Evolutionary conservation across 2,113 vertebrate genomes (phyloP).

Genomic region (Eleginops maclovinus): DNA sequence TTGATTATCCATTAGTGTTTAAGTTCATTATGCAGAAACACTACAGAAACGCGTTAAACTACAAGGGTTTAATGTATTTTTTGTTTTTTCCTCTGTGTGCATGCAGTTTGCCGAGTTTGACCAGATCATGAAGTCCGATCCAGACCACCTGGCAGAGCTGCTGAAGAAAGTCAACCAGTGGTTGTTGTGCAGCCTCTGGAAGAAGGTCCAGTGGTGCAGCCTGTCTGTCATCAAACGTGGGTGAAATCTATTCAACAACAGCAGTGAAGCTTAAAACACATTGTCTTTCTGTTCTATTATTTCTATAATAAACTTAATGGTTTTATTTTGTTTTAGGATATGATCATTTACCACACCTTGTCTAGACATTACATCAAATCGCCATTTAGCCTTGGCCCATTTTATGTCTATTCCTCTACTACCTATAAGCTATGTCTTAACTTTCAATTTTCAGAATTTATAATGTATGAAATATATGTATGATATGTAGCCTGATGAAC

Average conservation of each 20-base stretch:
- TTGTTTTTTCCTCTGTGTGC: conserved; percentile 11
- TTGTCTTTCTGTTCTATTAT: not conserved
- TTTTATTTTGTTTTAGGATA: not conserved
- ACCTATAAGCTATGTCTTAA: no score
- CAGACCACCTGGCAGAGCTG: conserved; percentile 94
- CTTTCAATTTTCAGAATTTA: no score
- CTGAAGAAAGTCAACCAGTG: conserved; percentile 95
- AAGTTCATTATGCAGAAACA: not conserved
- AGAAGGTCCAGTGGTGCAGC: conserved; percentile 97
- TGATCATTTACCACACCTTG: not conserved
- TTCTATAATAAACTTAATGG: not conserved
- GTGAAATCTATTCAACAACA: conserved; percentile 60
- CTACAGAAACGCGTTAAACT: not conserved
- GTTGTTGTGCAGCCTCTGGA: conserved; percentile 96
- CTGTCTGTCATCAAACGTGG: conserved; percentile 96
- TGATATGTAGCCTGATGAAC: no score
- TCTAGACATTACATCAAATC: not conserved
- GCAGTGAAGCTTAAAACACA: not conserved
- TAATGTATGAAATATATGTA: no score
- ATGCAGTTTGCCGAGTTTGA: conserved; percentile 97
- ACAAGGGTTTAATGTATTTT: not conserved
- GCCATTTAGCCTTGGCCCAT: not conserved
- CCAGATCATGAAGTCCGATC: conserved; percentile 99
- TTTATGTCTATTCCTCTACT: not conserved
- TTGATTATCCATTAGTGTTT: not conserved